phyloP scores from a whole-genome alignment of 2,113 vertebrate species.

The Apistogramma diplotaenia region DNA sequence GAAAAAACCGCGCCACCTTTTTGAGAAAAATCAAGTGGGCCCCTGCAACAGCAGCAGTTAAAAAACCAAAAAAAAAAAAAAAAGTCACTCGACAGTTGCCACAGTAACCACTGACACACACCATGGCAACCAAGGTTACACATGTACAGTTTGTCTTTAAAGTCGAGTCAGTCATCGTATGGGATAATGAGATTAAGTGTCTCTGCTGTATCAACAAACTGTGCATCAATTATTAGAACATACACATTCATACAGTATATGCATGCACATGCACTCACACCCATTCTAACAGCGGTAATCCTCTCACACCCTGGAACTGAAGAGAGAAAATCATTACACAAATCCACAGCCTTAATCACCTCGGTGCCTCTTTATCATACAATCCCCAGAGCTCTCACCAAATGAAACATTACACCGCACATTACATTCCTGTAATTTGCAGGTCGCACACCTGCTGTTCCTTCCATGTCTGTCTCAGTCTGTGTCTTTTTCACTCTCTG shows the following conservation, averaged over 20 bases:
- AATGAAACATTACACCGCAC: slow-evolving; percentile 32
- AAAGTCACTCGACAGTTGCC: slow-evolving; percentile 56
- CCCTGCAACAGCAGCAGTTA: too few species aligned
- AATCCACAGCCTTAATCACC: slow-evolving; percentile 51
- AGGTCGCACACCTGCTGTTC: neutral
- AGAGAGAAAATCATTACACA: slow-evolving; percentile 47
- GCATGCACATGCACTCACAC: neutral
- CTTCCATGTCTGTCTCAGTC: neutral
- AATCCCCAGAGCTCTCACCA: slow-evolving; percentile 23
- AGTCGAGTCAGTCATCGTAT: neutral
- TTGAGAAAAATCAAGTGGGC: too few species aligned
- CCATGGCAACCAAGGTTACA: slow-evolving; percentile 64
- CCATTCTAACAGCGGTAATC: neutral
- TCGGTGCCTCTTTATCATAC: slow-evolving; percentile 33
- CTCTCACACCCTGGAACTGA: slow-evolving; percentile 2
- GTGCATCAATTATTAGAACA: neutral
- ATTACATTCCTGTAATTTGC: slow-evolving; percentile 44
- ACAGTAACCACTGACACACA: slow-evolving; percentile 56
- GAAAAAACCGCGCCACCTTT: too few species aligned
- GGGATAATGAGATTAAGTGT: slow-evolving; percentile 1
- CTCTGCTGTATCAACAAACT: neutral
- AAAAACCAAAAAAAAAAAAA: too few species aligned
- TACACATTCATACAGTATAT: neutral
- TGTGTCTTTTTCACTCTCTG: neutral
- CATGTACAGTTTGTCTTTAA: slow-evolving; percentile 30